Evolutionary conservation across 2,113 vertebrate species (phyloP), one percentile per base, ranked within the genome.

Genomic region (Pyrgilauda ruficollis): DNA sequence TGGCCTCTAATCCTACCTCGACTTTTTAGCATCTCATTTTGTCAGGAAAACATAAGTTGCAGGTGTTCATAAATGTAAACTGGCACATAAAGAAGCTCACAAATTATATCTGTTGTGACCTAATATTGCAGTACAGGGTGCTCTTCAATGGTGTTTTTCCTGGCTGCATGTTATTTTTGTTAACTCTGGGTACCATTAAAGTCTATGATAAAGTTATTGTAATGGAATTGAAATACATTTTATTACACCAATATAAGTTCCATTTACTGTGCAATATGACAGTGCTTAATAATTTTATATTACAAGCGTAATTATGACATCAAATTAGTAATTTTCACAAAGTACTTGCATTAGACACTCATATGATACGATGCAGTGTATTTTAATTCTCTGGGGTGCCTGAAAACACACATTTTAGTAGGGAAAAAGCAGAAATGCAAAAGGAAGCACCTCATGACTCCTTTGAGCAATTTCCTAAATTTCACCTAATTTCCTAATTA

Each of bases 251-350:
- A 95, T 97, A 88, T 96, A 96, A 97, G 96, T 95, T 97, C 89
- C 90, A 92, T 97, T 95, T 98, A 96, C 91, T 94, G 89, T 92
- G 90, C 96, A 97, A 92, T 97, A 97, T 89, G 91, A 82, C 92
- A 96, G 61, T 70, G 93, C 89, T 97, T 97, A 97, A 97, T 98
- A 97, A 97, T 97, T 97, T 97, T 96, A 95, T 97, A 97, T 96
- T 97, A 62, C 91, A 94, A 83, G 91, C 70, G 44, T 97, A 97
- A 98, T 97, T 98, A 95, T 96, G 84, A 61, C 93, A 97, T 96
- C 97, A 97, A 97, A 97, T 98, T 97, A 97, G 97, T 94, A 97
- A 97, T 98, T 97, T 97, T 95, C 97, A 90, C 21, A 28, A 96
- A 97, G 96, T 59, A 80, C 89, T 97, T 96, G 78, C 94, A 93